These are phyloP conservation scores for Heliocidaris erythrogramma DNA, from an alignment of 35 echinoderm and acorn worm species.

Conservation along the genomic window DNA sequence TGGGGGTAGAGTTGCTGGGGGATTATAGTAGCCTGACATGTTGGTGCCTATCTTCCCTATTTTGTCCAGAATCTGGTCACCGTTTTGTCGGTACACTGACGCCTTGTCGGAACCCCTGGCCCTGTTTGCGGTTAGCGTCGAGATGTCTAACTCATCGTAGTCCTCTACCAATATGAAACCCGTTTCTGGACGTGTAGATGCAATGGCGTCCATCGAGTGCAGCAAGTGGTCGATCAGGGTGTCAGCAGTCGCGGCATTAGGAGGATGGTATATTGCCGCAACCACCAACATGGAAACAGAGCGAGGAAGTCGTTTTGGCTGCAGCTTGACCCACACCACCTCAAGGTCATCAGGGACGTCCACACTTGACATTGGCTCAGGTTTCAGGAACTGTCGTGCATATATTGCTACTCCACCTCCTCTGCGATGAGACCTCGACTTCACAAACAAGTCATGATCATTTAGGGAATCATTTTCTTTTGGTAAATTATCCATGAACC, in stretches of 20 bases:
- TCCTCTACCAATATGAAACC: not conserved
- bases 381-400: not conserved
- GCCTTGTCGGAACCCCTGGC: not conserved
- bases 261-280: slow-evolving; percentile 12
- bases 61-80: not conserved
- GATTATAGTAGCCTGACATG: not conserved
- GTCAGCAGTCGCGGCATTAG: not conserved
- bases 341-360: not conserved
- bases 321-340: not conserved
- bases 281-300: not conserved
- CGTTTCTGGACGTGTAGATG: not conserved
- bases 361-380: not conserved
- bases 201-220: not conserved
- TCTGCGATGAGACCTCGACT: not conserved
- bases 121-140: not conserved
- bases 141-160: not conserved
- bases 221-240: not conserved
- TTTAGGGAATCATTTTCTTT: not conserved
- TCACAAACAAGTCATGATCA: slow-evolving; percentile 23
- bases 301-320: slow-evolving; percentile 1
- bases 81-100: not conserved
- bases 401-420: slow-evolving; percentile 22
- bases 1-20: not conserved
- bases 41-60: not conserved
- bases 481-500: not conserved